Base-by-base conservation (phyloP, 1,140 invertebrate genomes). In the Brachionus koreanus region DNA sequence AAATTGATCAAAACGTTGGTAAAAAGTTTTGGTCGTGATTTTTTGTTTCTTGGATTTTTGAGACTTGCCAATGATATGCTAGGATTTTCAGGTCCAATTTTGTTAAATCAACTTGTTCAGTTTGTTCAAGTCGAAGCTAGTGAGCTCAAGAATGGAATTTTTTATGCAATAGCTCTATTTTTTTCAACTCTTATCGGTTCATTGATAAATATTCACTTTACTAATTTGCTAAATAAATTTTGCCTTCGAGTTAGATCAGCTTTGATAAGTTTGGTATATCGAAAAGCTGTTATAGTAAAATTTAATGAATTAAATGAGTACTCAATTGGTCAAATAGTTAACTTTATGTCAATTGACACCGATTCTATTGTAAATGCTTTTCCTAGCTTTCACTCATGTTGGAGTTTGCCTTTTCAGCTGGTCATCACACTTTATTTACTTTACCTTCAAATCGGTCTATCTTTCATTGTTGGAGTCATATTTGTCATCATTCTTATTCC, bases 301-400 rank as follows among this genome's bases (percentile, higher is more conserved):
- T 82, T 90, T 5, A 84, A 84, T 10, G 85, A 86, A 9, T 76
- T 86, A 37, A 84, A 85, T 25, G 84, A 85, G 16, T 94, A 93
- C 87, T 92, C 91, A 77, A 90, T 92, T 83, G 95, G 95, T 1
- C 57, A 82, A 67, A 67, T 82, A 33, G 91, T 97, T 0, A 99
- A 98, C 89, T 95, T 96, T 84, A 97, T 98, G 93, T 97, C 94
- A 37, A 96, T 94, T 1, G 97, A 99, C 87, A 93, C 93, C 0
- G 95, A 97, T 86, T 91, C 96, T 84, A 94, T 99, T 84, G 93
- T 97, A 0, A 98, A 98, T 88, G 94, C 96, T 46, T 96, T 94
- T 89, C 92, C 94, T 0, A 97, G 94, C 88, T 97, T 99, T 88
- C 97, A 98, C 90, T 92, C 94, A 13, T 91, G 98, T 84, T 98